These are phyloP conservation scores for Melitaea cinxia DNA, from an alignment of 1,140 invertebrate species.

Conservation along the genomic window DNA sequence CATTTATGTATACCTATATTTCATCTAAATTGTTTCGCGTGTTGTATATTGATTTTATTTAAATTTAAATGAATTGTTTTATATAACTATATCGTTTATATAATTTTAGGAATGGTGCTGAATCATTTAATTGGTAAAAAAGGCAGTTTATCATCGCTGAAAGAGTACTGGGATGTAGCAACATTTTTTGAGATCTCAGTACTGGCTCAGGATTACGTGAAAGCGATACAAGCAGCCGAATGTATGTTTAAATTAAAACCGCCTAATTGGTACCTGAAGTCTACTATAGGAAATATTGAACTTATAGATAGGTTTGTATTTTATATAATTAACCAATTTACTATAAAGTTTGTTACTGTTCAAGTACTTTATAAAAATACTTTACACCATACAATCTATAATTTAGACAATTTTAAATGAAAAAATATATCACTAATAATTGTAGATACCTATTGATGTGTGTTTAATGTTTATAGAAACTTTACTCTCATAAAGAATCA, in stretches of 20 bases:
- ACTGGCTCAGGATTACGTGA: constrained; percentile 97
- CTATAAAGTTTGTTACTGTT: too few relatives aligned
- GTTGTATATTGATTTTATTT: too few relatives aligned
- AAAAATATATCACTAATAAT: too few relatives aligned
- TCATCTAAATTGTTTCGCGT: too few relatives aligned
- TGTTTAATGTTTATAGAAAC: too few relatives aligned
- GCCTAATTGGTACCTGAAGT: constrained; percentile 99
- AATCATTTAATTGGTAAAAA: constrained; percentile 99
- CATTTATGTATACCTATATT: too few relatives aligned
- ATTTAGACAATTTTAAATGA: too few relatives aligned
- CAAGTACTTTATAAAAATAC: too few relatives aligned
- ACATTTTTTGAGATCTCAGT: constrained; percentile 99
- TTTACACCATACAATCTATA: too few relatives aligned
- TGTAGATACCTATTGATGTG: too few relatives aligned
- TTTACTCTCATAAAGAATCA: too few relatives aligned
- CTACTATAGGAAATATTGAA: constrained; percentile 98
- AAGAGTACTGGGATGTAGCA: constrained; percentile 99
- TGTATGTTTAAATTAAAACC: constrained; percentile 99
- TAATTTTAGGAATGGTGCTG: constrained; percentile 90
- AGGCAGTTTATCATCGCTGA: constrained; percentile 94
- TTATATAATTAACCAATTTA: not conserved
- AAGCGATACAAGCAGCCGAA: constrained; percentile 98
- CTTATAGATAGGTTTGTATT: constrained; percentile 89
- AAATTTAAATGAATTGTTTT: too few relatives aligned
- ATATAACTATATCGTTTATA: not conserved